A percentile compares a stretch with the other conserved stretches of the same genome.
Evolutionary conservation across 2,113 vertebrate species (phyloP).

Genomic region (Herpetotheres cachinnans): DNA sequence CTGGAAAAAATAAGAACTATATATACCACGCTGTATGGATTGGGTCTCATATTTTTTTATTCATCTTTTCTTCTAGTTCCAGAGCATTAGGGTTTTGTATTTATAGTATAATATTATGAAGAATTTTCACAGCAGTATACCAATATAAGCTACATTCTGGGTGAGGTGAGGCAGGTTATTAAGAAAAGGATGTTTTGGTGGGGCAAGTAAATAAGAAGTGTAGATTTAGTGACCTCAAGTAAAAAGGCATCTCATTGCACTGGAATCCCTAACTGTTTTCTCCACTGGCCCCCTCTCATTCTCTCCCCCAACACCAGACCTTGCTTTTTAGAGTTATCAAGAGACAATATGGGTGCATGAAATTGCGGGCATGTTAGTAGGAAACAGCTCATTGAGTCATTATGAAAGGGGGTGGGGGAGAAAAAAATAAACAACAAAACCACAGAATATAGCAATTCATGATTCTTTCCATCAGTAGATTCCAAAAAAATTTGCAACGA

Average conservation of each 20-base stretch:
- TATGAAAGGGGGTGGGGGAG: neutral
- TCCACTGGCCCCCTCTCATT: neutral
- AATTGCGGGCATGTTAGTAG: neutral
- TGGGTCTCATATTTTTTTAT: neutral
- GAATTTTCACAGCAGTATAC: neutral
- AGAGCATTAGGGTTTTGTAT: neutral
- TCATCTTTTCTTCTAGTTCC: neutral
- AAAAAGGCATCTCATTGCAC: neutral
- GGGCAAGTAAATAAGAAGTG: neutral
- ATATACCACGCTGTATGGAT: neutral
- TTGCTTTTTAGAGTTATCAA: neutral
- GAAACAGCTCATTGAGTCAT: neutral
- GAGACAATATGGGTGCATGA: neutral
- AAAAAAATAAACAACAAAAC: neutral
- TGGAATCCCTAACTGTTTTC: neutral
- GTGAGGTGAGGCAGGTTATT: neutral
- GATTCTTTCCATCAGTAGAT: neutral
- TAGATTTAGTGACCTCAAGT: neutral
- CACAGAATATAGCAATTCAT: neutral
- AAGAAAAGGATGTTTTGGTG: neutral
- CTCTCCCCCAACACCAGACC: neutral
- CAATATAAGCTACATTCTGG: neutral
- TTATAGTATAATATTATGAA: neutral
- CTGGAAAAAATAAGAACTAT: neutral
- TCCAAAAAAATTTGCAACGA: neutral